These are phyloP conservation scores for Phoxinus phoxinus DNA, from an alignment of 2,113 vertebrate genomes.

Conservation along the genomic window DNA sequence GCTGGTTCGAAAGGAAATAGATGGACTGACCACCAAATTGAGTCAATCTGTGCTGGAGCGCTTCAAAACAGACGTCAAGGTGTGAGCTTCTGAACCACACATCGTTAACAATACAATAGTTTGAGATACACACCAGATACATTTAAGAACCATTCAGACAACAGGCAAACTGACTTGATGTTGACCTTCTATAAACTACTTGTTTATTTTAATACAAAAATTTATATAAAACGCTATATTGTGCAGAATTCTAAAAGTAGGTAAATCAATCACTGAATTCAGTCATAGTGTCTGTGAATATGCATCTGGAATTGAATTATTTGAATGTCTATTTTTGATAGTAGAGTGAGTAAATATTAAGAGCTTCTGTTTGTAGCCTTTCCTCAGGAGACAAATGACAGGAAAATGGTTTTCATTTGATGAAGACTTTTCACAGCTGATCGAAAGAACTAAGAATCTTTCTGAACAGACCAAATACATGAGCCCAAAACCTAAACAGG, in stretches of 20 bases:
- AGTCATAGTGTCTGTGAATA: not conserved
- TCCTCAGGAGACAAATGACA: constrained; percentile 73
- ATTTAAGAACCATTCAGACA: too few species aligned
- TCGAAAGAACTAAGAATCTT: constrained; percentile 44
- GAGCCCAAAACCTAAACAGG: constrained; percentile 64
- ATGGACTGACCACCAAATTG: constrained; percentile 57
- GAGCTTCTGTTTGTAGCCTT: constrained; percentile 59
- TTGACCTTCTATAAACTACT: too few species aligned
- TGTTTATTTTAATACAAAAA: too few species aligned
- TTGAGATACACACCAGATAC: not conserved
- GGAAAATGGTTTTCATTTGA: constrained; percentile 74
- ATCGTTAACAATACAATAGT: not conserved
- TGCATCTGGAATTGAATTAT: not conserved
- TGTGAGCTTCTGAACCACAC: constrained; percentile 36
- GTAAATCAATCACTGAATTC: not conserved
- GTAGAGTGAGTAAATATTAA: not conserved
- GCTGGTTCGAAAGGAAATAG: constrained; percentile 57
- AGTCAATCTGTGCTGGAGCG: constrained; percentile 63
- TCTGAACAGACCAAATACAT: constrained; percentile 63
- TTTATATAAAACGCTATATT: too few species aligned
- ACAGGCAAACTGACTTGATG: too few species aligned
- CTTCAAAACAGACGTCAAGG: constrained; percentile 69
- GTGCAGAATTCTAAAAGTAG: not conserved
- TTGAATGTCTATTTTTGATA: not conserved
- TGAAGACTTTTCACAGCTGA: constrained; percentile 69